These are phyloP conservation scores for Neopelma chrysocephalum DNA, from an alignment of 2,797 vertebrate genomes.

Conservation along the genomic window DNA sequence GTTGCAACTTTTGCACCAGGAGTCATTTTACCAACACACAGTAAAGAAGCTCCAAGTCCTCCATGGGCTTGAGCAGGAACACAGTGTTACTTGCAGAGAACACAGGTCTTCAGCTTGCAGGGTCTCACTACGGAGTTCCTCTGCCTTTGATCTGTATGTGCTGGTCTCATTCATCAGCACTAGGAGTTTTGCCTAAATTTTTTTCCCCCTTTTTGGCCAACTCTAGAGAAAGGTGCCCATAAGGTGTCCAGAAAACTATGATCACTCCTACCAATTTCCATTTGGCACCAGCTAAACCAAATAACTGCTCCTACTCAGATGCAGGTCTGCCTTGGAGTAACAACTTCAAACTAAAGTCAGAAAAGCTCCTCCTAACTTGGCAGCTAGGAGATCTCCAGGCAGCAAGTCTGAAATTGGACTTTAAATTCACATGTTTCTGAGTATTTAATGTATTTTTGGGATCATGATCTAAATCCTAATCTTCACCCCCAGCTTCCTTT, in stretches of 20 bases:
- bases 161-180: not conserved
- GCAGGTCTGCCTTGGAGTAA: not conserved
- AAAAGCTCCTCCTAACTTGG: not conserved
- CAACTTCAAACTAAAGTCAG: not conserved
- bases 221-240: not conserved
- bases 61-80: fast-evolving
- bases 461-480: not conserved
- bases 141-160: not conserved
- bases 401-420: not conserved
- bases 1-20: not conserved
- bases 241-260: not conserved
- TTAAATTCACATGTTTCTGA: not conserved
- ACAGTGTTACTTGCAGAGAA: not conserved
- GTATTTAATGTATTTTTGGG: not conserved
- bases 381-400: not conserved
- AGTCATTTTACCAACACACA: not conserved
- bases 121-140: not conserved
- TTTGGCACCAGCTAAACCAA: not conserved
- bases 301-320: not conserved
- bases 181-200: not conserved
- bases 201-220: not conserved
- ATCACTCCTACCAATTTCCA: not conserved
- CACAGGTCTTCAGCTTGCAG: not conserved
- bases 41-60: not conserved
- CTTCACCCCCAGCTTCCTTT: not conserved